Percentiles rank a stretch among this genome's conserved stretches.
Conservation (phyloP, 2,113 vertebrate species). For the Alosa alosa region DNA sequence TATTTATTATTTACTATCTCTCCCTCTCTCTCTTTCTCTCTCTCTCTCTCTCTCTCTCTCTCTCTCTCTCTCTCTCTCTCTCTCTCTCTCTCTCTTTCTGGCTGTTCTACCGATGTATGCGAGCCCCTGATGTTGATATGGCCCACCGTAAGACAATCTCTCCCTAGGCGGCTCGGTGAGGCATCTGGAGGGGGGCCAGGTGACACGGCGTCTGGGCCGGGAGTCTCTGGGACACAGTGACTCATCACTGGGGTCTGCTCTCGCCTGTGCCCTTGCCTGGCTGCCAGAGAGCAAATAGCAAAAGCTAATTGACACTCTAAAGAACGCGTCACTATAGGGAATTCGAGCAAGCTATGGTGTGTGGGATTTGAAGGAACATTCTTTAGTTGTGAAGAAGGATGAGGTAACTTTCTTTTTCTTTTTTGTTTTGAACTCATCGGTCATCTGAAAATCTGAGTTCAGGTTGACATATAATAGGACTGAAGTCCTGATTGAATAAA, state of each 20-base stretch:
- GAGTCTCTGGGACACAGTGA: conserved; percentile 23
- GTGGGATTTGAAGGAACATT: not conserved
- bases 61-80: not conserved
- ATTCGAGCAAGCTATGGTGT: not conserved
- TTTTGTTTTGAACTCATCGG: not conserved
- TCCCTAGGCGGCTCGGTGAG: not conserved
- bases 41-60: not conserved
- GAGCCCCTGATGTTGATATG: conserved; percentile 29
- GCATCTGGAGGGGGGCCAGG: conserved; percentile 31
- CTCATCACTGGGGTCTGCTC: conserved; percentile 14
- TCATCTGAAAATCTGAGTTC: not conserved
- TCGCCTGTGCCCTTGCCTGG: not conserved
- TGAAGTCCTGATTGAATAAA: not conserved
- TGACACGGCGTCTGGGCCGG: conserved; percentile 37
- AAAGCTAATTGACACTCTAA: not conserved
- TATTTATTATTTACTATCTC: no score
- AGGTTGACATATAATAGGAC: not conserved
- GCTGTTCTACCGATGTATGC: conserved; percentile 28
- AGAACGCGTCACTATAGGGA: not conserved
- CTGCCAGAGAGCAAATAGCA: not conserved
- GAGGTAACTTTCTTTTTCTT: not conserved
- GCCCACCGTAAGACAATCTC: conserved; percentile 39
- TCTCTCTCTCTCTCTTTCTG: not conserved
- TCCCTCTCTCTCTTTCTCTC: not conserved
- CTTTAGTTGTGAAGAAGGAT: not conserved